These are phyloP conservation scores for Pasiphila rectangulata DNA, from an alignment of 2,888 invertebrate genomes.

Conservation along the genomic window DNA sequence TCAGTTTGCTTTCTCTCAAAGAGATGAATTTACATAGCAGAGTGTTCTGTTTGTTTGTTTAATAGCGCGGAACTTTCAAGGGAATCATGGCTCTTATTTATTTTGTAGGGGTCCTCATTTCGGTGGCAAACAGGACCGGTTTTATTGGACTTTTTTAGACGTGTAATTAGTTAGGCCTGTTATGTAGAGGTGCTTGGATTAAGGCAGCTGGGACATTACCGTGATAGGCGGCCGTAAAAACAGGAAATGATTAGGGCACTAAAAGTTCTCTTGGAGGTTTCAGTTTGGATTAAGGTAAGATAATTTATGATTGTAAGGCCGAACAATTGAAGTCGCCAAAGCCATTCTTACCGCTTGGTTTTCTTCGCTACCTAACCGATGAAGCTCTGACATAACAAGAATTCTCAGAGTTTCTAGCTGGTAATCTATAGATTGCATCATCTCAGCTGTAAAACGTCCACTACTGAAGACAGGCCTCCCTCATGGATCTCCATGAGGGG, in stretches of 20 bases:
- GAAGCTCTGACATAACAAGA: too few relatives aligned
- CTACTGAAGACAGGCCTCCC: too few relatives aligned
- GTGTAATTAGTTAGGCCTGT: constrained; percentile 23
- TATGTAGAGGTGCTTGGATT: constrained; percentile 9
- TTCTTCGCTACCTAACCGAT: too few relatives aligned
- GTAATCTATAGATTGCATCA: too few relatives aligned
- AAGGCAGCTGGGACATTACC: background rate
- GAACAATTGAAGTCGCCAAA: too few relatives aligned
- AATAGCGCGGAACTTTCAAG: constrained; percentile 28
- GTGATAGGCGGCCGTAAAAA: background rate
- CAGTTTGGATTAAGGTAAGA: too few relatives aligned
- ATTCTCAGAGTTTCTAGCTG: too few relatives aligned
- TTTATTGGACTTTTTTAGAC: constrained; percentile 27
- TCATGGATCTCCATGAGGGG: too few relatives aligned
- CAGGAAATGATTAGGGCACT: constrained; percentile 1
- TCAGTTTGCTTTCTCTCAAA: constrained; percentile 22
- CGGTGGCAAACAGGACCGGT: constrained; percentile 27
- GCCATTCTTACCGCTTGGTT: too few relatives aligned
- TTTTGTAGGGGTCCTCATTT: constrained; percentile 27
- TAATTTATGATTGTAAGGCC: too few relatives aligned
- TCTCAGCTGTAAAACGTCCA: too few relatives aligned
- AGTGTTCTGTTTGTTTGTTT: constrained; percentile 28
- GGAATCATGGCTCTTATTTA: constrained; percentile 26
- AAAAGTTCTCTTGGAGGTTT: background rate
- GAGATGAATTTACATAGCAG: constrained; percentile 26